Evolutionary conservation across 2,888 invertebrate species (phyloP).

Genomic region (Schizotus pectinicornis): DNA sequence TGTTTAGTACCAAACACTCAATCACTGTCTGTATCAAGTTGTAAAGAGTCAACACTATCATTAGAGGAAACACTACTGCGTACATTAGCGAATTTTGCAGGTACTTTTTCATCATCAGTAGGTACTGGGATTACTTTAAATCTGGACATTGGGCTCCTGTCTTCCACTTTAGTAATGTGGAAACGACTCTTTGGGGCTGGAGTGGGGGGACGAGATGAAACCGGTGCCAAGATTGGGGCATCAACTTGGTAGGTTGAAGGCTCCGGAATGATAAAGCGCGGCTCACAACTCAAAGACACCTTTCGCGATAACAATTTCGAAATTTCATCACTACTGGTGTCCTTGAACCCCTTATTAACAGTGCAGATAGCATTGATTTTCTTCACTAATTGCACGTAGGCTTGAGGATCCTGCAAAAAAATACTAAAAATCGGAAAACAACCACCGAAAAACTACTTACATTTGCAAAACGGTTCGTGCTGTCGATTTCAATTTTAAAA

Average conservation of each 20-base stretch:
- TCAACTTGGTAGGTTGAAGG: constrained; percentile 28
- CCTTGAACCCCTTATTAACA: constrained; percentile 46
- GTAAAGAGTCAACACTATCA: constrained; percentile 49
- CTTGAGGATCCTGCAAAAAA: constrained; percentile 48
- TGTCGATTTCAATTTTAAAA: constrained; percentile 52
- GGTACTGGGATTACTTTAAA: constrained; percentile 44
- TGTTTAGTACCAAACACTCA: constrained; percentile 16
- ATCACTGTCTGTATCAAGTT: constrained; percentile 45
- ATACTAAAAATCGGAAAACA: neutral
- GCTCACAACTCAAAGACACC: constrained; percentile 53
- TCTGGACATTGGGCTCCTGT: constrained; percentile 26
- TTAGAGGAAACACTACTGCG: constrained; percentile 49
- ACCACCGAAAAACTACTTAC: constrained; percentile 42
- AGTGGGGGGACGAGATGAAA: constrained; percentile 42
- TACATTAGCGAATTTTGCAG: constrained; percentile 45
- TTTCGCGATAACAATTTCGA: constrained; percentile 47
- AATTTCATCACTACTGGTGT: constrained; percentile 42
- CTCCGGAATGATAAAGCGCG: constrained; percentile 37
- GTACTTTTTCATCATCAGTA: constrained; percentile 41
- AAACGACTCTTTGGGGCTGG: constrained; percentile 46
- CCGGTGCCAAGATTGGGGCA: constrained; percentile 37
- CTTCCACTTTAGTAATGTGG: constrained; percentile 43
- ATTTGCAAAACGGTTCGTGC: constrained; percentile 50
- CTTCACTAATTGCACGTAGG: constrained; percentile 50
- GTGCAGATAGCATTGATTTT: constrained; percentile 52